Evolutionary conservation across 2,113 vertebrate species (phyloP).

Genomic region (Calypte anna): DNA sequence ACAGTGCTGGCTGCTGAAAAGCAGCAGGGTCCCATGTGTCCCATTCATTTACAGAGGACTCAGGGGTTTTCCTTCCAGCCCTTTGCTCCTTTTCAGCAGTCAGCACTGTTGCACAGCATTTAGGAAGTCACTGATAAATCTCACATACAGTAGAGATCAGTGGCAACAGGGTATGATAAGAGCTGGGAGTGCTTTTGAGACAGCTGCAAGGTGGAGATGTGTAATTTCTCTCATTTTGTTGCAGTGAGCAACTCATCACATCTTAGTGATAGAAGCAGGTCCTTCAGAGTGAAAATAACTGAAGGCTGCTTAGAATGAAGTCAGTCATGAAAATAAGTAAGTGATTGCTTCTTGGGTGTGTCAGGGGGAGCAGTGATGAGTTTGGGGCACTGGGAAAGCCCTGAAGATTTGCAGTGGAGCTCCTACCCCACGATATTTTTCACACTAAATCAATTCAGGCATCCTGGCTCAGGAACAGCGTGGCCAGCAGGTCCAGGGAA

Average conservation of each 20-base stretch:
- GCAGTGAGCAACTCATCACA: background rate
- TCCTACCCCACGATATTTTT: background rate
- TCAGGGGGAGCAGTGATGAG: background rate
- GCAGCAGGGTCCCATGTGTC: background rate
- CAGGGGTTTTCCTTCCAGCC: conserved; percentile 24
- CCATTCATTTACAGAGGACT: conserved; percentile 11
- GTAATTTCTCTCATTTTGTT: background rate
- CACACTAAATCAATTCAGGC: background rate
- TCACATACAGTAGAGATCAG: background rate
- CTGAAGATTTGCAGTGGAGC: background rate
- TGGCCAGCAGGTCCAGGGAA: no score
- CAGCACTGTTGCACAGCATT: background rate
- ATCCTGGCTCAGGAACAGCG: background rate
- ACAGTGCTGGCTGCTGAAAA: conserved; percentile 27
- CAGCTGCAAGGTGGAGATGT: background rate
- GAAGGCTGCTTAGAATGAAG: background rate
- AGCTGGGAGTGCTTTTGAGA: background rate
- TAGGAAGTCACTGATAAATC: conserved; percentile 48
- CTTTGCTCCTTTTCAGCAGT: conserved; percentile 40
- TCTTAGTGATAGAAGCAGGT: background rate
- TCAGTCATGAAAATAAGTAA: background rate
- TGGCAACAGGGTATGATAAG: background rate
- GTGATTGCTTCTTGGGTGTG: background rate
- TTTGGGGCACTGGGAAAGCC: background rate
- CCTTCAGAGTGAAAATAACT: background rate